phyloP scores from a whole-genome alignment of 2,888 invertebrate genomes.

The Carcina quercana region DNA sequence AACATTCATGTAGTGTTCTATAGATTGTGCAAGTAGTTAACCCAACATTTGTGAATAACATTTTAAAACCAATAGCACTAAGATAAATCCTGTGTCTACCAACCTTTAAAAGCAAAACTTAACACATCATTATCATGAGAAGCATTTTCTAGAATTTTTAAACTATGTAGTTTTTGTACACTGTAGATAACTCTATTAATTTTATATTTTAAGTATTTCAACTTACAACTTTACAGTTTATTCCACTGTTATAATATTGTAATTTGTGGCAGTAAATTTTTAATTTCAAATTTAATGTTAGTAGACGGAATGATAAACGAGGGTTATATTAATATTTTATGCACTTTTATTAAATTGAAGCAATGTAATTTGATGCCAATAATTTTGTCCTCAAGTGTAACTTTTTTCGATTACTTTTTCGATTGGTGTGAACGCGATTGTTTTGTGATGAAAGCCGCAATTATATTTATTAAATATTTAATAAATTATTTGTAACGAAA shows the following conservation, averaged over 20 bases:
- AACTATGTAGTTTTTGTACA: slow-evolving; percentile 15
- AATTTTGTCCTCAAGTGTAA: slow-evolving; percentile 13
- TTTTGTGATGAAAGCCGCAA: too few relatives aligned
- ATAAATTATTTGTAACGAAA: too few relatives aligned
- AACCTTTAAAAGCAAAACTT: slow-evolving; percentile 10
- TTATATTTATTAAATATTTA: too few relatives aligned
- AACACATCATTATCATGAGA: slow-evolving; percentile 7
- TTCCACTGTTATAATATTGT: too few relatives aligned
- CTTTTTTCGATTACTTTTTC: too few relatives aligned
- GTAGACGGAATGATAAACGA: too few relatives aligned
- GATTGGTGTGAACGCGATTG: too few relatives aligned
- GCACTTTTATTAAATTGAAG: too few relatives aligned
- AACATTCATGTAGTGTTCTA: slow-evolving; percentile 10
- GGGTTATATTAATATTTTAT: too few relatives aligned
- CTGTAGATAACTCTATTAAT: slow-evolving; percentile 19
- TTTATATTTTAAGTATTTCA: slow-evolving; percentile 7
- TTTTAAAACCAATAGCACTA: slow-evolving; percentile 8
- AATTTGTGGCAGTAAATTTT: too few relatives aligned
- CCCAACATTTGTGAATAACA: slow-evolving; percentile 5
- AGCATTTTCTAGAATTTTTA: slow-evolving; percentile 6
- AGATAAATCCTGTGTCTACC: slow-evolving; percentile 9
- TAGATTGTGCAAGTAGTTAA: slow-evolving; percentile 16
- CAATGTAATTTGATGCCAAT: slow-evolving; percentile 6
- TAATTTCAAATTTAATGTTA: too few relatives aligned
- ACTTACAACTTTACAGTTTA: slow-evolving; percentile 6